Conservation (phyloP, 2,888 invertebrate genomes). For the Tenthredo mesomela region DNA sequence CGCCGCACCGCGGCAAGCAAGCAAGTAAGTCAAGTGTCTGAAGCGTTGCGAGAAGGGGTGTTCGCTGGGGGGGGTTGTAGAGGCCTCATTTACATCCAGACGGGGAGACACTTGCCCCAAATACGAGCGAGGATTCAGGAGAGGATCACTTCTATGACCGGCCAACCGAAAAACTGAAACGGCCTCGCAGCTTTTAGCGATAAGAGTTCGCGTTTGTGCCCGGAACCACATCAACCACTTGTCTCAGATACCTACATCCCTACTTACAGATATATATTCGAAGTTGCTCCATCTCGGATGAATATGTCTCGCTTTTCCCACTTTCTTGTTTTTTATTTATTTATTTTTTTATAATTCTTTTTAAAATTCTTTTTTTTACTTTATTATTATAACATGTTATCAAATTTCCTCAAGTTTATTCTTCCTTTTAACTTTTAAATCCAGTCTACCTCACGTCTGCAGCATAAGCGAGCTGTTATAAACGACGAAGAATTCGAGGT, state of each 20-base stretch:
- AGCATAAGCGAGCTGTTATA: constrained; percentile 1
- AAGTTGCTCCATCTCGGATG: background rate
- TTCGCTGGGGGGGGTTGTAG: constrained; percentile 34
- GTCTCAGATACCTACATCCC: constrained; percentile 14
- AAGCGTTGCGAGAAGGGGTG: constrained; percentile 54
- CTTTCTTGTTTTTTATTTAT: background rate
- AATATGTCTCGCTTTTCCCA: background rate
- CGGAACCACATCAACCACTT: constrained; percentile 31
- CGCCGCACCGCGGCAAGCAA: constrained; percentile 2
- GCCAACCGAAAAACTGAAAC: constrained; percentile 63
- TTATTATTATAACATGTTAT: background rate
- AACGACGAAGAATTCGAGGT: constrained; percentile 37
- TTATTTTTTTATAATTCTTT: no score
- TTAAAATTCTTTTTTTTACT: background rate
- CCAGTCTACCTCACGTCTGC: background rate
- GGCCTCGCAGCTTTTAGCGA: constrained; percentile 63
- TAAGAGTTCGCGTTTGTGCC: constrained; percentile 56
- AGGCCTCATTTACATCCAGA: constrained; percentile 70
- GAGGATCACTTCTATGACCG: constrained; percentile 59
- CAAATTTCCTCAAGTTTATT: background rate
- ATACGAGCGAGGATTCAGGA: constrained; percentile 61
- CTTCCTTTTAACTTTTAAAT: background rate
- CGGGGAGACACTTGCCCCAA: constrained; percentile 70
- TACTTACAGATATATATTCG: background rate
- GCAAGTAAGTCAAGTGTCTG: constrained; percentile 68